Conservation (phyloP, 2,113 vertebrate genomes). For the Phalacrocorax carbo region DNA sequence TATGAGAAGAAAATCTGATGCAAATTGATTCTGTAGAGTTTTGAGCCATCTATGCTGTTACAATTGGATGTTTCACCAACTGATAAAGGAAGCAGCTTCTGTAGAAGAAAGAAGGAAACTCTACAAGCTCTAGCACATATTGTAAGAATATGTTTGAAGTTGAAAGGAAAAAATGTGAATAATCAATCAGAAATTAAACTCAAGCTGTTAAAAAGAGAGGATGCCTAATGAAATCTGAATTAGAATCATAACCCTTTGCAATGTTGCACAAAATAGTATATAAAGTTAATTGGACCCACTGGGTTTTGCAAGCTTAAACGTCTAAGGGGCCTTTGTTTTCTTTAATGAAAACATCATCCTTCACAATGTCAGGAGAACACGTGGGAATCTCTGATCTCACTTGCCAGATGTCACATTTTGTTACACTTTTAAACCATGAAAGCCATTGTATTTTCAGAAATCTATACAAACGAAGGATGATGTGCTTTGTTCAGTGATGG, state of each 20-base stretch:
- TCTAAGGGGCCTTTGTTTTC: neutral
- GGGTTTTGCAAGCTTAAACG: neutral
- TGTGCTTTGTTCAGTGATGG: neutral
- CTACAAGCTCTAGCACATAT: neutral
- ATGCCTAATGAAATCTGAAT: neutral
- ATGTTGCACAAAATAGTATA: neutral
- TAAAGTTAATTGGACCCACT: conserved; percentile 5
- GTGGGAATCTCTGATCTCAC: neutral
- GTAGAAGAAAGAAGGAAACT: neutral
- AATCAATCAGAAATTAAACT: neutral
- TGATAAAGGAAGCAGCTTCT: neutral
- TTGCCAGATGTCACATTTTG: neutral
- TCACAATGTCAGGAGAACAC: neutral
- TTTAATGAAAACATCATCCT: conserved; percentile 1
- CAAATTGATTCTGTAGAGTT: neutral
- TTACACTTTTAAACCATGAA: neutral
- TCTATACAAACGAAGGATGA: neutral
- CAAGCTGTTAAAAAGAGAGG: neutral
- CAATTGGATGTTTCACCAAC: neutral
- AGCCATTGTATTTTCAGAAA: neutral
- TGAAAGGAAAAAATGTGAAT: neutral
- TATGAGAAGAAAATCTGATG: neutral
- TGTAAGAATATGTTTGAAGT: neutral
- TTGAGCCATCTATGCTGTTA: neutral
- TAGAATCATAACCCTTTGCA: neutral